Evolutionary conservation across 2,797 vertebrate genomes (phyloP), one percentile per base, ranked within the genome.

Genomic region (Schizothorax lantsangensis): DNA sequence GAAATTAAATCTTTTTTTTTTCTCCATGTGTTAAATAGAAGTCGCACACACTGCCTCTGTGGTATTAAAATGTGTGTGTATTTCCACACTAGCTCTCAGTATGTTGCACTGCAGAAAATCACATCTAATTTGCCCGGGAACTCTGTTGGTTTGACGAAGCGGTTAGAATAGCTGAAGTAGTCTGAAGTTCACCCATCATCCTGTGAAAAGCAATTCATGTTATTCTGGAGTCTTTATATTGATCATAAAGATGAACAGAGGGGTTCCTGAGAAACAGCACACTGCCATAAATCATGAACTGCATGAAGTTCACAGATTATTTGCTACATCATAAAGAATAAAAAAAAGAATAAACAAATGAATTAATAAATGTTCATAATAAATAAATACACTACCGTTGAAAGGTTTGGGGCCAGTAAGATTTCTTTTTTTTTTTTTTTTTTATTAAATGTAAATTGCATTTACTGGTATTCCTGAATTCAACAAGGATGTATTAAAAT

Each of bases 1-100:
- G 8, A 80, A 85, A 89, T 80, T 74, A 79, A 83, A 84, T 85
- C 77, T 68, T 33, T 40, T 66, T 14, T 66, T 71, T 80, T 64
- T 78, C 15, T 2, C 45, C 77, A 72, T 21, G 21, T 71, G 81
- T 17, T 73, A 49, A 79, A 66, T 78, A 75, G 82, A 73, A 47
- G 33, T 38, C 6, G 40, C 62, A 47, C 19, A 43, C 49, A 21
- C 47, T 80, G 21, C 43, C 30, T 23, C 36, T 4, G 81, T 72
- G 47, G 38, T 78, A 81, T 78, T 47, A 82, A 26, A 47, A 80
- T 75, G 40, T 52, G 62, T n/a, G 38, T 52, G 19, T 36, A 69
- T 52, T 59, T 75, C 33, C 45, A 1, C 52, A 49, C 64, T 62
- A 26, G 80, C 62, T 9, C 43, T 52, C 69, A 45, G 2, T 69